Conservation (phyloP, 2,888 invertebrate genomes). For the Nemotelus nigrinus region DNA sequence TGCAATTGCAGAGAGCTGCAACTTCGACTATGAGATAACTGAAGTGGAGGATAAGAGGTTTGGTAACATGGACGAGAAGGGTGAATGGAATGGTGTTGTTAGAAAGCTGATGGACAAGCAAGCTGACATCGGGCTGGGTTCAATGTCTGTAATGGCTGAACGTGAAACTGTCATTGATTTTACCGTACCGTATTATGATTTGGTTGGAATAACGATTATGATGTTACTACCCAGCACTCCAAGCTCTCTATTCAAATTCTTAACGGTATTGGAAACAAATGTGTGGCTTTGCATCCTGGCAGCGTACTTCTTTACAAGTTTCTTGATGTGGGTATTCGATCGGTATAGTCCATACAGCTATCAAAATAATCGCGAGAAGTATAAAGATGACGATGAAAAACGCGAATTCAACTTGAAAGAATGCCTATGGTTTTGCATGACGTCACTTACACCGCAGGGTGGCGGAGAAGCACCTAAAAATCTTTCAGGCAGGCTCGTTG, state of each 20-base stretch:
- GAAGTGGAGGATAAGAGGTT: slow-evolving; percentile 83
- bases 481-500: slow-evolving; percentile 91
- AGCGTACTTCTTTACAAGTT: slow-evolving; percentile 93
- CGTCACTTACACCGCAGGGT: slow-evolving; percentile 93
- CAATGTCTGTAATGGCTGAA: slow-evolving; percentile 97
- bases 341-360: slow-evolving; percentile 97
- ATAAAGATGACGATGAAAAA: slow-evolving; percentile 92
- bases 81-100: slow-evolving; percentile 87
- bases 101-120: slow-evolving; percentile 82
- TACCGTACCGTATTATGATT: slow-evolving; percentile 97
- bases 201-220: slow-evolving; percentile 95
- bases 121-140: slow-evolving; percentile 93
- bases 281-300: slow-evolving; percentile 97
- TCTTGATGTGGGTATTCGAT: slow-evolving; percentile 96
- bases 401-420: slow-evolving; percentile 95
- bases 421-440: slow-evolving; percentile 99
- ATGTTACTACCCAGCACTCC: slow-evolving; percentile 91
- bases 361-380: slow-evolving; percentile 92
- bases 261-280: slow-evolving; percentile 93
- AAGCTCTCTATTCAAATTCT: slow-evolving; percentile 94
- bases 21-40: slow-evolving; percentile 90
- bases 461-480: slow-evolving; percentile 97
- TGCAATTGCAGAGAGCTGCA: slow-evolving; percentile 82
- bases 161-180: slow-evolving; percentile 97
- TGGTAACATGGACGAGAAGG: slow-evolving; percentile 88